Conservation (phyloP, 2,888 invertebrate genomes). For the Plebejus argus region DNA sequence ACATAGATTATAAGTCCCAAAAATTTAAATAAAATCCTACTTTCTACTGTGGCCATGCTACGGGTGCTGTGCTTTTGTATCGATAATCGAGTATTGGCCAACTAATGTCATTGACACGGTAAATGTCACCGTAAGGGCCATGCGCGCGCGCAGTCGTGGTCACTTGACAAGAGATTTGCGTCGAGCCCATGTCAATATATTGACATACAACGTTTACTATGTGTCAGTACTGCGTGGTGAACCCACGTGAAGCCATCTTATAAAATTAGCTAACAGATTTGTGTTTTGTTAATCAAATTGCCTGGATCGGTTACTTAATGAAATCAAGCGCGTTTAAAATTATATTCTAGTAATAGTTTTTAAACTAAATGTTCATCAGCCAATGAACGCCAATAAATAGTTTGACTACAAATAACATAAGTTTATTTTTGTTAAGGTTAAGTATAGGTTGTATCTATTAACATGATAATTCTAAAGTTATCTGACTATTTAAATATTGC, state of each 20-base stretch:
- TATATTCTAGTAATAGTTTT: too few relatives aligned
- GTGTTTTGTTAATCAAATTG: too few relatives aligned
- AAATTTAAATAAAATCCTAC: too few relatives aligned
- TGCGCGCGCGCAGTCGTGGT: background rate
- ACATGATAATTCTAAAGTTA: background rate
- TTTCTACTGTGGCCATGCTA: too few relatives aligned
- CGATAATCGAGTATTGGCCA: background rate
- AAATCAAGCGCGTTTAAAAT: too few relatives aligned
- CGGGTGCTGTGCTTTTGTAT: background rate
- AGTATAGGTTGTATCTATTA: background rate
- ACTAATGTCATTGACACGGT: background rate
- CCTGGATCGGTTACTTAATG: too few relatives aligned
- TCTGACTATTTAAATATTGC: slow-evolving; percentile 16
- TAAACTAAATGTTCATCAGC: too few relatives aligned
- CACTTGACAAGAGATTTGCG: background rate
- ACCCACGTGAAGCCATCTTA: background rate
- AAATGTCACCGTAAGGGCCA: slow-evolving; percentile 8
- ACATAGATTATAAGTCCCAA: too few relatives aligned
- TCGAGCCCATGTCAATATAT: background rate
- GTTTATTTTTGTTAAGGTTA: background rate
- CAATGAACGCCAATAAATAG: background rate
- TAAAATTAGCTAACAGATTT: background rate
- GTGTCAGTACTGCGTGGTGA: too few relatives aligned
- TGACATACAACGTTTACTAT: background rate
- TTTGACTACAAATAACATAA: background rate